Evolutionary conservation across 2,797 vertebrate genomes (phyloP), one percentile per base, ranked within the genome.

Genomic region (Takifugu rubripes): DNA sequence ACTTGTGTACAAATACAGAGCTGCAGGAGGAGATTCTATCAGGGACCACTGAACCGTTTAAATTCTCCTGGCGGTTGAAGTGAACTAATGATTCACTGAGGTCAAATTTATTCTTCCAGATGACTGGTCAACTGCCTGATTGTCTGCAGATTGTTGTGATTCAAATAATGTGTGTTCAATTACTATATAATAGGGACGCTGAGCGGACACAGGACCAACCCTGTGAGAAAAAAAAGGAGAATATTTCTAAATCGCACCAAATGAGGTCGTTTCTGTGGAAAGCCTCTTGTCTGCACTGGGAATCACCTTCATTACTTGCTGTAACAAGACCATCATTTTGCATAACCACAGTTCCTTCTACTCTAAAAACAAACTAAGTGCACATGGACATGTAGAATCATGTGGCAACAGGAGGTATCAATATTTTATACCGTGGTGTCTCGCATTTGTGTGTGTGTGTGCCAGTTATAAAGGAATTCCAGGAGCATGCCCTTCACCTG

Each of bases 381-480:
- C 60, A 86, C 75, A 52, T 70, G 64, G 78, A 89, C 87, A 82
- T 77, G 83, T 85, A 79, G 87, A 83, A 82, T 85, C 88, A 82
- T 86, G 84, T 81, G 84, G 81, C 77, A 72, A 74, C 61, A 27
- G 54, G 75, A 69, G 75, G 79, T 79, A 86, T 85, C 74, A 81
- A 86, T 85, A 81, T 86, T 89, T 88, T 85, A 85, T 85, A 79
- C 74, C 67, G 80, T 75, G 68, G 70, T 44, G 60, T 62, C 64
- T 65, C 70, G 63, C 77, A 77, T 63, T 55, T 68, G 65, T 74
- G 53, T 66, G 55, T 66, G 63, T 65, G 67, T 72, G 66, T 64
- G 56, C 84, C 84, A 84, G 83, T 79, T 87, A 61, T 77, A 61
- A 63, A 90, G 75, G 87, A 87, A 90, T 90, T 84, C 82, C 71